Percentiles rank a stretch among this genome's conserved stretches.
Conservation (phyloP, 2,888 invertebrate genomes). For the Polylopha cassiicola region DNA sequence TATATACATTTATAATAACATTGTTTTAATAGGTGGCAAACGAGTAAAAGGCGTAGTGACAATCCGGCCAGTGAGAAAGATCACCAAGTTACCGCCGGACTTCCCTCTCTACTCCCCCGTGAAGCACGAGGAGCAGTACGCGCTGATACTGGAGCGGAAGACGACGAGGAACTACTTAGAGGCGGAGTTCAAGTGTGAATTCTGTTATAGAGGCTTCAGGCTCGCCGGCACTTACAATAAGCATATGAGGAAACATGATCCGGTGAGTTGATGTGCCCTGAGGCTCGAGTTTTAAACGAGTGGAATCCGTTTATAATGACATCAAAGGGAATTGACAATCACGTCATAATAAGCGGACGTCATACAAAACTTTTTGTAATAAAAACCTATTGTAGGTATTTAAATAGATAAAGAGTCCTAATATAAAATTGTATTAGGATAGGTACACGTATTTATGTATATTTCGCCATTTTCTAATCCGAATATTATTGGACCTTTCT, state of each 20-base stretch:
- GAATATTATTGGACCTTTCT: too few relatives aligned
- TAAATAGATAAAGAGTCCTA: too few relatives aligned
- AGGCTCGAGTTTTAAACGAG: background rate
- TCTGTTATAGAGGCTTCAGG: slow-evolving; percentile 59
- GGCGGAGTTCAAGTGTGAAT: slow-evolving; percentile 51
- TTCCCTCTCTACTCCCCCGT: slow-evolving; percentile 50
- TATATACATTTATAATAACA: too few relatives aligned
- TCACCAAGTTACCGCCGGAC: slow-evolving; percentile 44
- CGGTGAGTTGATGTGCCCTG: slow-evolving; percentile 39
- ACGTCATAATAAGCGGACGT: too few relatives aligned
- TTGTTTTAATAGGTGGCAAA: too few relatives aligned
- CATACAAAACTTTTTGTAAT: too few relatives aligned
- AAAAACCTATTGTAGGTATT: too few relatives aligned
- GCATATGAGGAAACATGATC: slow-evolving; percentile 67
- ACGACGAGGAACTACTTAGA: slow-evolving; percentile 54
- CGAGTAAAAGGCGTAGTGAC: slow-evolving; percentile 33
- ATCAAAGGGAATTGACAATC: too few relatives aligned
- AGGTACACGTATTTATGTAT: too few relatives aligned
- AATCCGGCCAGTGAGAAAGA: slow-evolving; percentile 35
- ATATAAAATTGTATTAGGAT: too few relatives aligned
- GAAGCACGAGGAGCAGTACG: slow-evolving; percentile 57
- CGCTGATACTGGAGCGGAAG: slow-evolving; percentile 45
- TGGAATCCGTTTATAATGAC: too few relatives aligned
- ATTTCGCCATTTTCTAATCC: too few relatives aligned
- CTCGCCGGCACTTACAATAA: slow-evolving; percentile 48